A percentile compares a stretch with the other conserved stretches of the same genome.
Conservation (phyloP, 1,140 invertebrate species). For the Antheraea mylitta region DNA sequence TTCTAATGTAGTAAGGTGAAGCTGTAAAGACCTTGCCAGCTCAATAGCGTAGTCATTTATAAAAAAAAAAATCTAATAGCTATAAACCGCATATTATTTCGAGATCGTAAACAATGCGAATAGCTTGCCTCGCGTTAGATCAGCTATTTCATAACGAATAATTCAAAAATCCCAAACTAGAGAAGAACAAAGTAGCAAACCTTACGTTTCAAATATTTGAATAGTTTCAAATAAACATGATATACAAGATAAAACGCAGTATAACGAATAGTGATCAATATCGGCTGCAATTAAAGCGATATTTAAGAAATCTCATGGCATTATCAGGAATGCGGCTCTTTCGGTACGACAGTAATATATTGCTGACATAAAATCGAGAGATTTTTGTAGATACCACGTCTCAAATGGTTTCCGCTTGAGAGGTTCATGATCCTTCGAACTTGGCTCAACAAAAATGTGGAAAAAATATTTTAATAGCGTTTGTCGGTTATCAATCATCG, state of each 20-base stretch:
- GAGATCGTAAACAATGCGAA: too few species aligned
- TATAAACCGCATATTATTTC: too few species aligned
- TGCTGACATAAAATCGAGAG: conserved; percentile 68
- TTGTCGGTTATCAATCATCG: neutral
- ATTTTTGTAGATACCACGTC: conserved; percentile 67
- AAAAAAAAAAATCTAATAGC: too few species aligned
- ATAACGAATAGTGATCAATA: conserved; percentile 60
- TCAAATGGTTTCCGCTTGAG: conserved; percentile 56
- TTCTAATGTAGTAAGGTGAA: too few species aligned
- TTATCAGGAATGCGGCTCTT: conserved; percentile 53
- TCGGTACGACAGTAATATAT: conserved; percentile 68
- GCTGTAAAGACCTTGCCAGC: too few species aligned
- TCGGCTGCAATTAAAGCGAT: conserved; percentile 69
- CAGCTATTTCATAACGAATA: too few species aligned
- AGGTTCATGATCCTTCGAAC: conserved; percentile 39
- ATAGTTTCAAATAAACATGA: conserved; percentile 26
- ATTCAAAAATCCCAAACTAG: too few species aligned
- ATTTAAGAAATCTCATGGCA: conserved; percentile 59
- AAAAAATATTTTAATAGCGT: conserved; percentile 39
- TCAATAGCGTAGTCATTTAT: too few species aligned
- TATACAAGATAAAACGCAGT: conserved; percentile 51
- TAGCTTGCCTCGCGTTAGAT: too few species aligned
- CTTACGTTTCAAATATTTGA: conserved; percentile 32
- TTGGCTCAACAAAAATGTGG: conserved; percentile 55
- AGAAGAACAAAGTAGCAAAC: neutral